A percentile compares a stretch with the other conserved stretches of the same genome.
phyloP scores from a whole-genome alignment of 2,888 invertebrate genomes.

The Cylindroiulus punctatus region DNA sequence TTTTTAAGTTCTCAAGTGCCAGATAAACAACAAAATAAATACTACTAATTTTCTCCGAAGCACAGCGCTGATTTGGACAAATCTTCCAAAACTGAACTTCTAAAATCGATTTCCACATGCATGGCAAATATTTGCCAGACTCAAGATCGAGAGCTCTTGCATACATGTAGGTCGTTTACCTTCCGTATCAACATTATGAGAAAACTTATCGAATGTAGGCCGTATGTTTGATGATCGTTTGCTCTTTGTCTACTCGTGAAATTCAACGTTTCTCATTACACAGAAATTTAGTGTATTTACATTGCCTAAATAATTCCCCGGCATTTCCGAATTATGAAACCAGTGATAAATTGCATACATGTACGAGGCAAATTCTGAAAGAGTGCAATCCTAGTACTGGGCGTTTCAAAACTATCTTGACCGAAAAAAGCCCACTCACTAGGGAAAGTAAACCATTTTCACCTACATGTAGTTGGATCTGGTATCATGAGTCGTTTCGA shows the following conservation, averaged over 20 bases:
- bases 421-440: neutral
- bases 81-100: neutral
- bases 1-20: neutral
- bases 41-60: neutral
- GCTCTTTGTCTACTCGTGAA: neutral
- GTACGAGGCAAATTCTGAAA: neutral
- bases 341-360: neutral
- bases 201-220: conserved; percentile 19
- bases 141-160: neutral
- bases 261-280: conserved; percentile 36
- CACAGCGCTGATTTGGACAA: neutral
- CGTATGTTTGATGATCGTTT: neutral
- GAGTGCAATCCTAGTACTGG: neutral
- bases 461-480: conserved; percentile 8
- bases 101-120: neutral
- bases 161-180: neutral
- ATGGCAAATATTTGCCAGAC: neutral
- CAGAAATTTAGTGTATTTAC: conserved; percentile 3
- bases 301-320: neutral
- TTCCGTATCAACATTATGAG: neutral
- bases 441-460: conserved; percentile 24
- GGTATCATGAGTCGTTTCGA: neutral
- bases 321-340: too few relatives aligned
- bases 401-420: neutral
- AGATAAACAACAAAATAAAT: neutral